Percentiles rank a stretch among this genome's conserved stretches.
These are phyloP conservation scores for Drosophila repleta DNA, from an alignment of 1,140 invertebrate genomes.

Conservation along the genomic window DNA sequence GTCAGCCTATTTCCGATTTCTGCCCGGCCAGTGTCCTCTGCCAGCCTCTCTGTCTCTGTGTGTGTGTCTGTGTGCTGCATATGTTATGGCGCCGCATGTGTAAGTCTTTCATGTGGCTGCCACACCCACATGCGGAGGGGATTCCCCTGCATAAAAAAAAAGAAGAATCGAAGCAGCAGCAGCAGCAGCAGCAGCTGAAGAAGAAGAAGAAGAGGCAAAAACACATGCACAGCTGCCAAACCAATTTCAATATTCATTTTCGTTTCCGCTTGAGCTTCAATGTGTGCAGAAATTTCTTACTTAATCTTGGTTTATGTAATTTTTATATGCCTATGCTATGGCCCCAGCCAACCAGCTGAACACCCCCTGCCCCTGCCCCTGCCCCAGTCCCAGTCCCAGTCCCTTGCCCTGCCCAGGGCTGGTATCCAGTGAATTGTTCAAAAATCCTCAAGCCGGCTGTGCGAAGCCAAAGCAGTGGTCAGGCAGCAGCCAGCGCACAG, in stretches of 20 bases:
- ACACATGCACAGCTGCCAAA: constrained; percentile 52
- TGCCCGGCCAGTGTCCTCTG: neutral
- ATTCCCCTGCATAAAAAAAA: constrained; percentile 2
- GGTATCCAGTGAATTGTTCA: constrained; percentile 34
- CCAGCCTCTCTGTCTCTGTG: too few species aligned
- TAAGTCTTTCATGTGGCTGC: constrained; percentile 49
- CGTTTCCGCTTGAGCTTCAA: constrained; percentile 54
- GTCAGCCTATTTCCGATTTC: constrained; percentile 40
- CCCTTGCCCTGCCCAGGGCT: constrained; percentile 15
- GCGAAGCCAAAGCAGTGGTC: constrained; percentile 44
- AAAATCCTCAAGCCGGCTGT: constrained; percentile 29
- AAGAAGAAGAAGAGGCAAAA: neutral
- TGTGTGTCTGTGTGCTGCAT: constrained; percentile 37
- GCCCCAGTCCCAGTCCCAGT: neutral
- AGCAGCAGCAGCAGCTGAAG: neutral
- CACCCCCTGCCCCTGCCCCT: neutral
- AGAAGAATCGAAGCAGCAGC: too few species aligned
- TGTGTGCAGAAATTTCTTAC: constrained; percentile 59
- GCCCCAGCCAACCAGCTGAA: neutral
- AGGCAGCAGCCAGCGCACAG: constrained; percentile 29
- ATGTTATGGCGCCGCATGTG: constrained; percentile 53
- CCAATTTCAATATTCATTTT: constrained; percentile 70
- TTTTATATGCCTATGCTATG: constrained; percentile 54
- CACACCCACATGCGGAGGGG: constrained; percentile 16
- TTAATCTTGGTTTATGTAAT: constrained; percentile 65